phyloP scores from a whole-genome alignment of 2,797 vertebrate genomes.

The Eremophila alpestris region DNA sequence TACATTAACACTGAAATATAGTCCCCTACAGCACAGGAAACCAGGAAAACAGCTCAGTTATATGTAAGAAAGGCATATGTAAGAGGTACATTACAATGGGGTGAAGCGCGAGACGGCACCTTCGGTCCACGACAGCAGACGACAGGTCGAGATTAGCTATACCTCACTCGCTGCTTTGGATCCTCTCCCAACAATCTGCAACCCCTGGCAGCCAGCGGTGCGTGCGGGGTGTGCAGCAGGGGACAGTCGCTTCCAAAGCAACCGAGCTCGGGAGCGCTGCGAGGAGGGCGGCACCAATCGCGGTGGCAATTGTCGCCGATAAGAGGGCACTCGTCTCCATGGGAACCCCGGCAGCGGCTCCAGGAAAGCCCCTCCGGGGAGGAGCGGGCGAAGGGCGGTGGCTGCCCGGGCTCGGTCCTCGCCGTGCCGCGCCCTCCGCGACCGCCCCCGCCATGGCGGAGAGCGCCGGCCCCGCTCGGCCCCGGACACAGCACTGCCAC shows the following conservation, averaged over 20 bases:
- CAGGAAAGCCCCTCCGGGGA: neutral
- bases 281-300: neutral
- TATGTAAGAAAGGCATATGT: neutral
- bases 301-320: neutral
- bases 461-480: neutral
- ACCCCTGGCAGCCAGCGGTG: neutral
- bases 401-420: neutral
- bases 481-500: neutral
- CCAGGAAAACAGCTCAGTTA: neutral
- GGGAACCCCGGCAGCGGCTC: neutral
- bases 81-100: neutral
- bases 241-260: neutral
- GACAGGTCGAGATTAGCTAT: neutral
- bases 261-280: neutral
- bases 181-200: neutral
- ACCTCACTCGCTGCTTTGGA: neutral
- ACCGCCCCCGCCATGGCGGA: neutral
- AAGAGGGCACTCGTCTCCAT: neutral
- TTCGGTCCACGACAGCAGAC: neutral
- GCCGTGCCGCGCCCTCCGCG: neutral
- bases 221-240: neutral
- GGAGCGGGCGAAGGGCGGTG: neutral
- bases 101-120: neutral
- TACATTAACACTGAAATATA: fast-evolving
- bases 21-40: neutral